These are phyloP conservation scores for Erpobdella octoculata DNA, from an alignment of 2,888 invertebrate species.

Conservation along the genomic window DNA sequence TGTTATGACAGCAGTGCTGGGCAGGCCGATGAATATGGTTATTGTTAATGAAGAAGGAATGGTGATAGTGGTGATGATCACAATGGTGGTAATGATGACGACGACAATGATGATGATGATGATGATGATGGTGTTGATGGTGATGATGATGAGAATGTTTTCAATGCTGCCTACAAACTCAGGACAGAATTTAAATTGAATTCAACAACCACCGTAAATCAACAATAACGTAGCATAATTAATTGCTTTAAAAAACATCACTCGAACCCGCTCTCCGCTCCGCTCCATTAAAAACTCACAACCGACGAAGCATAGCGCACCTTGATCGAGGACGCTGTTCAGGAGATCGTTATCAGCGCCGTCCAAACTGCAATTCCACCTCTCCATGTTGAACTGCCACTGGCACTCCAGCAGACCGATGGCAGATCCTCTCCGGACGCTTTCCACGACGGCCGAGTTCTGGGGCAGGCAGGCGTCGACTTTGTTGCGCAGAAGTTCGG, in stretches of 20 bases:
- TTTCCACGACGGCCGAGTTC: background rate
- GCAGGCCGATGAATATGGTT: too few relatives aligned
- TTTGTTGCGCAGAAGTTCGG: slow-evolving; percentile 9
- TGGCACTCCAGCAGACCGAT: slow-evolving; percentile 19
- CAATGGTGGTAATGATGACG: background rate
- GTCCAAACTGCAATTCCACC: slow-evolving; percentile 16
- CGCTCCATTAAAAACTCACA: too few relatives aligned
- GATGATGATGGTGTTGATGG: background rate
- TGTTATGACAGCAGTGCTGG: too few relatives aligned
- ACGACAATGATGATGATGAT: background rate
- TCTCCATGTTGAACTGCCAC: slow-evolving; percentile 21
- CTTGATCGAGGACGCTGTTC: background rate
- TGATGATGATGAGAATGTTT: background rate
- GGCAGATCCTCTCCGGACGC: background rate
- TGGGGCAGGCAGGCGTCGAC: slow-evolving; percentile 5
- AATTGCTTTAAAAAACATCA: too few relatives aligned
- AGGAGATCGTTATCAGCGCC: background rate
- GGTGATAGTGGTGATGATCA: background rate
- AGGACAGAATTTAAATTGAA: too few relatives aligned
- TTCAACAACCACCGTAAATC: too few relatives aligned
- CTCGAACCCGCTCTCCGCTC: too few relatives aligned
- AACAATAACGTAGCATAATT: too few relatives aligned
- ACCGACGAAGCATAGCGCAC: background rate
- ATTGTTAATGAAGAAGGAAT: too few relatives aligned
- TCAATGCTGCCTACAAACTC: background rate